These are phyloP conservation scores for Anarhynchus alexandrinus DNA, from an alignment of 2,113 vertebrate genomes.

Conservation along the genomic window DNA sequence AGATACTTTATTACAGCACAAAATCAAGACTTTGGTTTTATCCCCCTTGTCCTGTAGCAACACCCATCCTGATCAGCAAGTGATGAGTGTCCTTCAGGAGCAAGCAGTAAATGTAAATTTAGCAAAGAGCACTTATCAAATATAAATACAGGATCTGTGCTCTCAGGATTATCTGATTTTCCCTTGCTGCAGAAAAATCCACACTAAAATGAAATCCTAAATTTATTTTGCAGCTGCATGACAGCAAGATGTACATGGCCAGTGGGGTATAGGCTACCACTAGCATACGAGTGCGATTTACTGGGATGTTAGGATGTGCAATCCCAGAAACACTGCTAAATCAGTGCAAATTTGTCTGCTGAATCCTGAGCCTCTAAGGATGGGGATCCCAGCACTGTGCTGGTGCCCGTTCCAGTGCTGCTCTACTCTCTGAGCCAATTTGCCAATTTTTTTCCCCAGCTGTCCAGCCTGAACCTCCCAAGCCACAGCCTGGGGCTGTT, in stretches of 20 bases:
- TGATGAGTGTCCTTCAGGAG: not conserved
- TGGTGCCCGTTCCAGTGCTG: not conserved
- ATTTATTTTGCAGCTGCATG: not conserved
- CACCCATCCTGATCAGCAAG: not conserved
- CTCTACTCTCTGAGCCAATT: not conserved
- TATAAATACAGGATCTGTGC: not conserved
- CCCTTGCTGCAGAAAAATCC: not conserved
- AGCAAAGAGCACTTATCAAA: constrained; percentile 25
- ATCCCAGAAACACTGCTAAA: not conserved
- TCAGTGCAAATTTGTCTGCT: not conserved
- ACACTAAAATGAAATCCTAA: not conserved
- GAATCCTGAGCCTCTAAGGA: not conserved
- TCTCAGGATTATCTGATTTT: not conserved
- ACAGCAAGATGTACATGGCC: not conserved
- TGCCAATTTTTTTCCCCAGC: not conserved
- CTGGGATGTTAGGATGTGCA: not conserved
- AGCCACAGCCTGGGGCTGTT: not conserved
- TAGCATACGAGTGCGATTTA: not conserved
- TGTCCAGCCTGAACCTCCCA: not conserved
- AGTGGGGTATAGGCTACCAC: not conserved
- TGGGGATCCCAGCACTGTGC: accelerated
- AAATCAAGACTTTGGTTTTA: not conserved
- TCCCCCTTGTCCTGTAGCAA: not conserved
- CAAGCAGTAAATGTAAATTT: not conserved
- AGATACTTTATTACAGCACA: not conserved